Evolutionary conservation across 1,140 invertebrate species (phyloP).

Genomic region (Apis cerana): DNA sequence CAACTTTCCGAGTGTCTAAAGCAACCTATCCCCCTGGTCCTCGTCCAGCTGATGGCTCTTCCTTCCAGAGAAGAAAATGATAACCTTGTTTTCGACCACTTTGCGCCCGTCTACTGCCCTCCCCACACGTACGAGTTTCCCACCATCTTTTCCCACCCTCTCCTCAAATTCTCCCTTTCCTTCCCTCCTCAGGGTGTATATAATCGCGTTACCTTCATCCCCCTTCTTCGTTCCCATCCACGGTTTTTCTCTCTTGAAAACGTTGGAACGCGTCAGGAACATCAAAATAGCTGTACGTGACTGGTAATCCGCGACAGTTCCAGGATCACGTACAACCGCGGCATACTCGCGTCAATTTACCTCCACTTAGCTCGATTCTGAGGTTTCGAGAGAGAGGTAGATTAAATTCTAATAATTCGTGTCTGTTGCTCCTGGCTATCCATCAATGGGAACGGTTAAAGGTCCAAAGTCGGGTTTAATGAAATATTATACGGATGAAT

Average conservation of each 20-base stretch:
- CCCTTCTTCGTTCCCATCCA: neutral
- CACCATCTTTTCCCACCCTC: neutral
- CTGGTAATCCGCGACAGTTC: slow-evolving; percentile 51
- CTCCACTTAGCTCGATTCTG: neutral
- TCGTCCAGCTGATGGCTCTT: slow-evolving; percentile 64
- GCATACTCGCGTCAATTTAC: slow-evolving; percentile 24
- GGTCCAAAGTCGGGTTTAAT: neutral
- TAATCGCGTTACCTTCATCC: slow-evolving; percentile 56
- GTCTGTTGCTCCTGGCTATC: neutral
- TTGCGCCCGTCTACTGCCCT: slow-evolving; percentile 34
- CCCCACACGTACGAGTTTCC: slow-evolving; percentile 55
- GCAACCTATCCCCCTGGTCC: slow-evolving; percentile 39
- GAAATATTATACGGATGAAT: neutral
- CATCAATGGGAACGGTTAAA: neutral
- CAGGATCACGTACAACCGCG: slow-evolving; percentile 24
- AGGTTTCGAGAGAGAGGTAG: neutral
- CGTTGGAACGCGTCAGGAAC: slow-evolving; percentile 40
- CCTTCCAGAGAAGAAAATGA: slow-evolving; percentile 58
- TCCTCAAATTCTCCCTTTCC: neutral
- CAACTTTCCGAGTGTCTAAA: slow-evolving; percentile 63
- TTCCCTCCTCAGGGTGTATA: slow-evolving; percentile 13
- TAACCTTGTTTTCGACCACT: slow-evolving; percentile 69
- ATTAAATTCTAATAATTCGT: slow-evolving; percentile 1
- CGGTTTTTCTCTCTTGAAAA: slow-evolving; percentile 15
- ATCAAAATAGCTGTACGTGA: slow-evolving; percentile 63